phyloP scores from a whole-genome alignment of 2,113 vertebrate genomes.

The Heterochromis multidens region DNA sequence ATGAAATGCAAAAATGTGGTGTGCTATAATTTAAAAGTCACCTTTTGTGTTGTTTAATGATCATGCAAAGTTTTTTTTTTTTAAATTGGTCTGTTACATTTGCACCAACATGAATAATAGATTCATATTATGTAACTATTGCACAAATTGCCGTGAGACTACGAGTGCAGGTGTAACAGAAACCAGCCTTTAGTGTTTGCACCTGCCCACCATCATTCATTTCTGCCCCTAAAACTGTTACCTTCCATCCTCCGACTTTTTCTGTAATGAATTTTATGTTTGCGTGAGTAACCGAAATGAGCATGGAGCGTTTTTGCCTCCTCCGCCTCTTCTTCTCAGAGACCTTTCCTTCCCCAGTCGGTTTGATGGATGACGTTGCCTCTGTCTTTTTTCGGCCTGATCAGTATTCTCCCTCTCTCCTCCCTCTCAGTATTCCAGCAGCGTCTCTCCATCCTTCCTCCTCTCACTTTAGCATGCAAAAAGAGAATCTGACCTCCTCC shows the following conservation, averaged over 20 bases:
- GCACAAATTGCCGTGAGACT: neutral
- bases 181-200: neutral
- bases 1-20: neutral
- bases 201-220: neutral
- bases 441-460: neutral
- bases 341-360: neutral
- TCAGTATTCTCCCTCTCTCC: conserved; percentile 41
- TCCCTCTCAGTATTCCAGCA: conserved; percentile 24
- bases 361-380: conserved; percentile 42
- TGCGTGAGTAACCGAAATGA: neutral
- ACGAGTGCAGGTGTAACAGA: neutral
- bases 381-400: conserved; percentile 21
- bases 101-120: neutral
- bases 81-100: neutral
- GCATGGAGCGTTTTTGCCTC: neutral
- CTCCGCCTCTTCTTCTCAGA: neutral
- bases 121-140: neutral
- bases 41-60: neutral
- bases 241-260: neutral
- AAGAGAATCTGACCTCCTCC: conserved; percentile 17
- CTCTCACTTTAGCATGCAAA: neutral
- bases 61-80: neutral
- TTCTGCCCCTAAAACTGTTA: neutral
- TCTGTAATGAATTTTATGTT: neutral
- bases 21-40: neutral